Evolutionary conservation across 2,888 invertebrate genomes (phyloP), one percentile per base, ranked within the genome.

Genomic region (Drosophila robusta): DNA sequence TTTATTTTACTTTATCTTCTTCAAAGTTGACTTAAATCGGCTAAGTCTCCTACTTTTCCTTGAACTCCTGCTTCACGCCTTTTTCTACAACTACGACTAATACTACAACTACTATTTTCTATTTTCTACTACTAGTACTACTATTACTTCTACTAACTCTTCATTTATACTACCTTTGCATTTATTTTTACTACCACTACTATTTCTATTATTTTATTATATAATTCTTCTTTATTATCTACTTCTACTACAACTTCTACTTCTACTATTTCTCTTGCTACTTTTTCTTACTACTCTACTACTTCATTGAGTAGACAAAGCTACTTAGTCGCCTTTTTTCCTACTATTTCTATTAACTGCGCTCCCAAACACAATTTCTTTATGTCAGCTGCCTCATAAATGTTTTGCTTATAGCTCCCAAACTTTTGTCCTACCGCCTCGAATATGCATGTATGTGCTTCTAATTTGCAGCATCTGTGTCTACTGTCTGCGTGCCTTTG

Each of bases 381-480:
- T 11, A 26, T 44, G 44, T 18, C 29, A 26, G 26, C 16, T 34
- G 18, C 2, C 47, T n/a, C n/a, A 11, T 5, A 45, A 8, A 24
- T 42, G 34, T n/a, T 36, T 4, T 39, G 36, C 52, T 49, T 36
- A 41, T 54, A 39, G 34, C 42, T 64, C 36, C 36, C 24, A 14
- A 71, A 34, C 64, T 63, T 39, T 73, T 50, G 24, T 18, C 38
- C n/a, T 46, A 45, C 11, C 41, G 41, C 32, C 44, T 34, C 29
- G 46, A n/a, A 29, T 47, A 39, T 18, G 18, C 18, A 18, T 18
- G 18, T 41, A 32, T 41, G 32, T 63, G 34, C 34, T 44, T 42
- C 34, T 50, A 52, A 55, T 77, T 60, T 60, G 36, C 60, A 60
- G 56, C 75, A 75, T 63, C 74, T 75, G 74, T 78, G 73, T 78